phyloP scores from a whole-genome alignment of 1,140 invertebrate species.

The Orchestia grillus region DNA sequence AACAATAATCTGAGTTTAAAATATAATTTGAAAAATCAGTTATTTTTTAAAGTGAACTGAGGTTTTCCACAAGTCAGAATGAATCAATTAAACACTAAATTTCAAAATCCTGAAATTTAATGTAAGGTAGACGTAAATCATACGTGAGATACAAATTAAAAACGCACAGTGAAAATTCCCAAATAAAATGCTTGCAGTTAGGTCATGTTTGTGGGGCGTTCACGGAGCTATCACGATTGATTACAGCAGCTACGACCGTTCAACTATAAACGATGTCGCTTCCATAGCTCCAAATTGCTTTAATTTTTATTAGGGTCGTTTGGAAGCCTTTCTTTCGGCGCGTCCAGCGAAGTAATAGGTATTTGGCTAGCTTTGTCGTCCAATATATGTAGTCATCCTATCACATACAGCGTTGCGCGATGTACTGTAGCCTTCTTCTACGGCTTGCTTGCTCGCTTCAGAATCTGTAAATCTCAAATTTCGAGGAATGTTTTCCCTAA shows the following conservation, averaged over 20 bases:
- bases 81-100: background rate
- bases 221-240: background rate
- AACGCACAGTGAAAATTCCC: background rate
- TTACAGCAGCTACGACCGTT: background rate
- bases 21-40: background rate
- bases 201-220: background rate
- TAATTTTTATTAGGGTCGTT: background rate
- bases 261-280: background rate
- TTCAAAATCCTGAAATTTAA: background rate
- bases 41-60: background rate
- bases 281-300: background rate
- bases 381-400: too few species aligned
- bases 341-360: background rate
- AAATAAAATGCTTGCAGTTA: background rate
- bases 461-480: background rate
- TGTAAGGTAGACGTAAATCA: background rate
- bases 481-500: too few species aligned
- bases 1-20: background rate
- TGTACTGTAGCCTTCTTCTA: too few species aligned
- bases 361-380: background rate
- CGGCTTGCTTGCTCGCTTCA: background rate
- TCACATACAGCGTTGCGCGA: too few species aligned
- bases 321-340: background rate
- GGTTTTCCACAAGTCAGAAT: background rate
- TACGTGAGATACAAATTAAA: background rate